These are phyloP conservation scores for Caenorhabditis latens DNA, from an alignment of 1,140 invertebrate genomes.

Conservation along the genomic window DNA sequence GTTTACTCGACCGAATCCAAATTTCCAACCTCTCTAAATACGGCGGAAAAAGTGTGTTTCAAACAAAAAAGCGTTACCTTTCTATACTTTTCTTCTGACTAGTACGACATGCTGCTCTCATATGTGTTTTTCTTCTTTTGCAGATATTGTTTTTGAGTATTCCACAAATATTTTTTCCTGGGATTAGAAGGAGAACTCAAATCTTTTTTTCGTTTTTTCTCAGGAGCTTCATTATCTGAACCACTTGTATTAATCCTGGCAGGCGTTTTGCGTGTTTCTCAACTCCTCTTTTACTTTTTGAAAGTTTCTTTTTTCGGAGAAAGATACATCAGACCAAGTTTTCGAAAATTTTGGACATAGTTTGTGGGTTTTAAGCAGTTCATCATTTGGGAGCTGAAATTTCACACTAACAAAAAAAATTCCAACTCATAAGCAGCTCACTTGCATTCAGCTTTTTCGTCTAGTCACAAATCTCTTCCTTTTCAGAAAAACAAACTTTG, in stretches of 20 bases:
- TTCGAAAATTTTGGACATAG: too few relatives aligned
- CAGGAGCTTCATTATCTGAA: not conserved
- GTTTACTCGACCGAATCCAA: conserved; percentile 53
- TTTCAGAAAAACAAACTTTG: not conserved
- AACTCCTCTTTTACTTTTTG: conserved; percentile 13
- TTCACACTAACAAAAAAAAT: too few relatives aligned
- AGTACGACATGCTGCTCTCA: not conserved
- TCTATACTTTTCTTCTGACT: not conserved
- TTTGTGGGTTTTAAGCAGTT: too few relatives aligned
- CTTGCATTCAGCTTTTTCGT: too few relatives aligned
- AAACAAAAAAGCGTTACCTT: not conserved
- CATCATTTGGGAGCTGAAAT: too few relatives aligned
- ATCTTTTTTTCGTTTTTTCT: not conserved
- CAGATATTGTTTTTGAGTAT: not conserved
- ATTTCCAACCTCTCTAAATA: not conserved
- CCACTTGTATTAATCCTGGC: conserved; percentile 34
- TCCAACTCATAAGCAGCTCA: too few relatives aligned
- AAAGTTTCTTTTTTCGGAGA: not conserved
- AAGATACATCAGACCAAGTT: too few relatives aligned
- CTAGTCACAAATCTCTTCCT: not conserved
- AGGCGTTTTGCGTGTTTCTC: not conserved
- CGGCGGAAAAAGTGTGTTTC: not conserved
- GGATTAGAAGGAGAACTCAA: not conserved
- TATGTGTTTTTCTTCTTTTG: not conserved
- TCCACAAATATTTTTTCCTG: not conserved